Evolutionary conservation across 2,113 vertebrate genomes (phyloP).

Genomic region (Phyllopteryx taeniolatus): DNA sequence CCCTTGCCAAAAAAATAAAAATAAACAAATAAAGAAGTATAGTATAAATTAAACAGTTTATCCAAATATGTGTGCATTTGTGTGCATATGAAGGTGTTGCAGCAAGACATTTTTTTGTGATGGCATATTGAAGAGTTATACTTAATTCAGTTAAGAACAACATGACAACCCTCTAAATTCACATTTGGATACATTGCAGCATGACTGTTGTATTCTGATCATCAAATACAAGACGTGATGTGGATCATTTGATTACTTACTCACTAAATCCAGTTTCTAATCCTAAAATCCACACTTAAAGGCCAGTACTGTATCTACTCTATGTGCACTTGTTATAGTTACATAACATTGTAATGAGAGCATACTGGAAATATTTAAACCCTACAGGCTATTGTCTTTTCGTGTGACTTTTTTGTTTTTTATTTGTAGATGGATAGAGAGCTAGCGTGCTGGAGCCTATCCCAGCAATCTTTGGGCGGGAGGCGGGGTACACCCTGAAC

Average conservation of each 20-base stretch:
- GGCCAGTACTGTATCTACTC: background rate
- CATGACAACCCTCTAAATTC: background rate
- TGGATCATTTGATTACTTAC: background rate
- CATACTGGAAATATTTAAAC: background rate
- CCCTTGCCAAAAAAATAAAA: background rate
- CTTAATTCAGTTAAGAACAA: background rate
- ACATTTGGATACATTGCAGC: background rate
- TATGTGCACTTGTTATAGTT: background rate
- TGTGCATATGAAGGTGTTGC: background rate
- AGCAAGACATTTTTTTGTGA: background rate
- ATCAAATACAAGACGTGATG: background rate
- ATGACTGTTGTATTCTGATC: background rate
- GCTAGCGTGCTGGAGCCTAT: background rate
- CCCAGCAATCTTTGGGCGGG: too few species aligned
- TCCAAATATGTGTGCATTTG: too few species aligned
- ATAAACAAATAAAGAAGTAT: background rate
- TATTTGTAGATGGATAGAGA: background rate
- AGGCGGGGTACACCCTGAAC: too few species aligned
- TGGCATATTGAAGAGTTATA: too few species aligned
- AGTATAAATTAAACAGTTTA: too few species aligned
- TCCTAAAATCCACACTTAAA: background rate
- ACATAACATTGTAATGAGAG: background rate
- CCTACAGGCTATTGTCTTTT: background rate
- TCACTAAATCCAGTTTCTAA: background rate
- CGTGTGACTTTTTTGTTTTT: background rate